phyloP scores from a whole-genome alignment of 1,140 invertebrate species.

The Lasaia peninsularis region DNA sequence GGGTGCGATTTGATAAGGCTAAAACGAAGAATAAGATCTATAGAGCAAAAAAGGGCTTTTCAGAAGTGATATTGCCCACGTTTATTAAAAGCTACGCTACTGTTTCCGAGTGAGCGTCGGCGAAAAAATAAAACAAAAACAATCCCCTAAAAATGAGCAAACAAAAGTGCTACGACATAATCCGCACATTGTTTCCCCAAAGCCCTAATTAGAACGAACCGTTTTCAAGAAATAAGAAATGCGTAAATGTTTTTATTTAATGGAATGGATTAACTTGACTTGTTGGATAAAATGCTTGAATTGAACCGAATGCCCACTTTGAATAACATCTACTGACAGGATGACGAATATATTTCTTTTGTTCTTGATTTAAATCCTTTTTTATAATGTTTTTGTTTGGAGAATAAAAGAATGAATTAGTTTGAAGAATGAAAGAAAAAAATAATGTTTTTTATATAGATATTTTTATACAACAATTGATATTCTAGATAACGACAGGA shows the following conservation, averaged over 20 bases:
- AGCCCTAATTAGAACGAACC: slow-evolving; percentile 9
- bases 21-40: too few species aligned
- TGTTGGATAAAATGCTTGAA: slow-evolving; percentile 7
- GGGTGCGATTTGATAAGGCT: too few species aligned
- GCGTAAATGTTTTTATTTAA: slow-evolving; percentile 13
- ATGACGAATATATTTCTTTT: slow-evolving; percentile 12
- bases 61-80: too few species aligned
- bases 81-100: too few species aligned
- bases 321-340: slow-evolving; percentile 8
- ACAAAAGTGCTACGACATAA: slow-evolving; percentile 4
- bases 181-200: slow-evolving; percentile 6
- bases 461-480: too few species aligned
- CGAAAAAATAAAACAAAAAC: not conserved
- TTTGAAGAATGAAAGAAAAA: too few species aligned
- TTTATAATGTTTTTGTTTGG: not conserved
- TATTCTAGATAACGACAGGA: too few species aligned
- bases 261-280: slow-evolving; percentile 12
- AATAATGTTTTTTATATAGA: too few species aligned
- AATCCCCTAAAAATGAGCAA: not conserved
- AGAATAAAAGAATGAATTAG: too few species aligned
- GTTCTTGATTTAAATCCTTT: slow-evolving; percentile 10
- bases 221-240: slow-evolving; percentile 13
- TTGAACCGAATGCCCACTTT: not conserved
- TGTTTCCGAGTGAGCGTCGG: too few species aligned
- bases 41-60: too few species aligned